These are phyloP conservation scores for Drosophila incognita DNA, from an alignment of 2,888 invertebrate species.

Conservation along the genomic window DNA sequence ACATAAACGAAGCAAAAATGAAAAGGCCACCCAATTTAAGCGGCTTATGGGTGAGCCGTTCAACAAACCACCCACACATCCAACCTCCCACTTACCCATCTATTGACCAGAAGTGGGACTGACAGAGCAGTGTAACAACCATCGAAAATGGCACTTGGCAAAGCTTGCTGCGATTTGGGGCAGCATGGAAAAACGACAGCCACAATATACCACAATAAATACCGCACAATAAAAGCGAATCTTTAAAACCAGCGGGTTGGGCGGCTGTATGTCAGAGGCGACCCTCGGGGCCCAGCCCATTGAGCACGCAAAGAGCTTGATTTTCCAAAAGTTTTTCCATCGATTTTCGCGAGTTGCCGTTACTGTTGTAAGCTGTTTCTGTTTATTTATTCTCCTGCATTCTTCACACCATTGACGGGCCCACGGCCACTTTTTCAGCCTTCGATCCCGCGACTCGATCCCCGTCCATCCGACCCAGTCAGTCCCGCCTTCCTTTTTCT, in stretches of 20 bases:
- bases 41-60: slow-evolving; percentile 52
- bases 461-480: slow-evolving; percentile 1
- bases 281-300: slow-evolving; percentile 29
- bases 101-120: slow-evolving; percentile 10
- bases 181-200: slow-evolving; percentile 19
- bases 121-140: slow-evolving; percentile 22
- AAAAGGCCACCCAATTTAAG: slow-evolving; percentile 66
- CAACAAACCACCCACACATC: background rate
- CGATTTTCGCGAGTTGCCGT: slow-evolving; percentile 57
- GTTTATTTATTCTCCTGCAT: slow-evolving; percentile 46
- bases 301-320: slow-evolving; percentile 52
- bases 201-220: slow-evolving; percentile 62
- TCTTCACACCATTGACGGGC: slow-evolving; percentile 64
- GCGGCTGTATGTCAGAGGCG: background rate
- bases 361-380: slow-evolving; percentile 26
- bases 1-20: slow-evolving; percentile 14
- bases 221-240: slow-evolving; percentile 71
- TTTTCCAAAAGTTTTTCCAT: slow-evolving; percentile 66
- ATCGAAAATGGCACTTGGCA: slow-evolving; percentile 42
- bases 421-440: slow-evolving; percentile 33
- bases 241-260: slow-evolving; percentile 38
- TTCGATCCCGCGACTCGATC: slow-evolving; percentile 12
- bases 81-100: background rate
- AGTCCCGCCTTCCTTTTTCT: slow-evolving; percentile 6
- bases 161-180: slow-evolving; percentile 46